Conservation (phyloP, 2,797 vertebrate genomes). For the Strix occidentalis region DNA sequence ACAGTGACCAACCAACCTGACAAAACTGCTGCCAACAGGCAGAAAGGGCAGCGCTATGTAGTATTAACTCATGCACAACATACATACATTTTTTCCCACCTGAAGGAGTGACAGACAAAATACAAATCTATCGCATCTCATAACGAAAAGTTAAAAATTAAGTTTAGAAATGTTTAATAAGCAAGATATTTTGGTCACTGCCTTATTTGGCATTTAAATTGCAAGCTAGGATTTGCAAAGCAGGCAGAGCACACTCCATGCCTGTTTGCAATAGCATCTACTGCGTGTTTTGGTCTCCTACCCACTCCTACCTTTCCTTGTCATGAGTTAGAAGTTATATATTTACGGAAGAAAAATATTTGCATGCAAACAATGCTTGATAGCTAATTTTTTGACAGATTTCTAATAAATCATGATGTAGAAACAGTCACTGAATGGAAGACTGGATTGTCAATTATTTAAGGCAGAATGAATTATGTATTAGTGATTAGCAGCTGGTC, state of each 20-base stretch:
- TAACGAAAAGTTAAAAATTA: not conserved
- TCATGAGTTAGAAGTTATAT: accelerated
- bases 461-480: not conserved
- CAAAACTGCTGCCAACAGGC: accelerated
- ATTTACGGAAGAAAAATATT: not conserved
- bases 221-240: not conserved
- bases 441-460: not conserved
- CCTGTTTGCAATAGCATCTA: not conserved
- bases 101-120: not conserved
- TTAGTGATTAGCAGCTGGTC: not conserved
- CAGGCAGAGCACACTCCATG: not conserved
- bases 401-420: not conserved
- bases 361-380: not conserved
- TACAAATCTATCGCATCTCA: not conserved
- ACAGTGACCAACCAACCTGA: not conserved
- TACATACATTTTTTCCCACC: not conserved
- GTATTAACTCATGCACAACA: not conserved
- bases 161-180: not conserved
- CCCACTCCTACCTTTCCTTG: not conserved
- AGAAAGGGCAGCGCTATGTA: not conserved
- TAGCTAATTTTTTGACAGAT: not conserved
- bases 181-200: not conserved
- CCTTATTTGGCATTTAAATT: not conserved
- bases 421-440: not conserved
- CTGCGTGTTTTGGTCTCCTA: not conserved